These are phyloP conservation scores for Biston stratarius DNA, from an alignment of 2,888 invertebrate species.

Conservation along the genomic window DNA sequence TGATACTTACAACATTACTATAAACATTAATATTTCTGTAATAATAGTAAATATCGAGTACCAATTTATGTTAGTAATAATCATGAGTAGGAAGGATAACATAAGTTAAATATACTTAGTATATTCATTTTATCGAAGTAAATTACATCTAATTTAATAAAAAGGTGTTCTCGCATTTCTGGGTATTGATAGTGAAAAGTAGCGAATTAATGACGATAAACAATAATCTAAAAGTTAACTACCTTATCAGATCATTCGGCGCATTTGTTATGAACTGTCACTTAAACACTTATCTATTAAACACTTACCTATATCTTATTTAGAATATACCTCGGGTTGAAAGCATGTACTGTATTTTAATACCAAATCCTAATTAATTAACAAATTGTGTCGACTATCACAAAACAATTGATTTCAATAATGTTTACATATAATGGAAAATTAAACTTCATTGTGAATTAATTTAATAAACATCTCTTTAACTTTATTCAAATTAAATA, in stretches of 20 bases:
- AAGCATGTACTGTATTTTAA: not conserved
- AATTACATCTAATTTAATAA: not conserved
- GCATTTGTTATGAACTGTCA: not conserved
- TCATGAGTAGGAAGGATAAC: not conserved
- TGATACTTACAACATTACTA: not conserved
- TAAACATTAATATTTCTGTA: not conserved
- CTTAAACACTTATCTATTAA: not conserved
- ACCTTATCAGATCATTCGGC: constrained; percentile 12
- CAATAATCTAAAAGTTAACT: constrained; percentile 7
- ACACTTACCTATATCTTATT: not conserved
- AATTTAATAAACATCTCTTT: no score
- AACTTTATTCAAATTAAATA: no score
- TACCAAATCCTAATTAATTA: no score
- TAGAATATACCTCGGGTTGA: not conserved
- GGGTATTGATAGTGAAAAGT: constrained; percentile 5
- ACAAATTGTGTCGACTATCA: no score
- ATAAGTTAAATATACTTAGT: not conserved
- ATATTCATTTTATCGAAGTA: not conserved
- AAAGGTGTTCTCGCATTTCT: not conserved
- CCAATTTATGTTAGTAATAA: not conserved
- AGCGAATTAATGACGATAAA: constrained; percentile 8
- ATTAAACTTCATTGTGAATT: no score
- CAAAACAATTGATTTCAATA: no score
- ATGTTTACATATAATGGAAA: no score
- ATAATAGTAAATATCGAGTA: not conserved